Percentiles rank a stretch among this genome's conserved stretches.
These are phyloP conservation scores for Petrocephalus schoutedeni DNA, from an alignment of 2,797 vertebrate species.

Conservation along the genomic window DNA sequence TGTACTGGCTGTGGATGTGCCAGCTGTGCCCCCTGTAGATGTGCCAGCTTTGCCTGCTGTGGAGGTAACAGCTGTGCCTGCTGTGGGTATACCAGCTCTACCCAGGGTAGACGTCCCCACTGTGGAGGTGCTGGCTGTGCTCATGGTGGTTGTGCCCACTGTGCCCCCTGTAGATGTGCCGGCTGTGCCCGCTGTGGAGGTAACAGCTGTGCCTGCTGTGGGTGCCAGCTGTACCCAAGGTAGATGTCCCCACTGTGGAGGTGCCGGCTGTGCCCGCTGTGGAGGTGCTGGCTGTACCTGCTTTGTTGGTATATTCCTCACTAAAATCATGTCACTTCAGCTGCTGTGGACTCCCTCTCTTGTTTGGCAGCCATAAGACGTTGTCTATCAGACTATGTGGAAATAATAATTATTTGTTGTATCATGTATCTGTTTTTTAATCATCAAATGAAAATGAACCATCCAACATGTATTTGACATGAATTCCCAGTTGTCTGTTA, in stretches of 20 bases:
- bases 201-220: too few species aligned
- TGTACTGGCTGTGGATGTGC: not conserved
- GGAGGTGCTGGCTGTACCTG: not conserved
- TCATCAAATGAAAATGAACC: not conserved
- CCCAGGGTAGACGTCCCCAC: too few species aligned
- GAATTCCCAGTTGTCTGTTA: slow-evolving; percentile 4
- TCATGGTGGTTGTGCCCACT: too few species aligned
- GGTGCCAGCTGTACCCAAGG: too few species aligned
- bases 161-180: too few species aligned
- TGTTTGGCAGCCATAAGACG: not conserved
- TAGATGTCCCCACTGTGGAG: too few species aligned
- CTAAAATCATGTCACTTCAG: not conserved
- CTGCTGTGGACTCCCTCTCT: not conserved
- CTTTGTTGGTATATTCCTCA: not conserved
- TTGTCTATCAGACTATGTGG: not conserved
- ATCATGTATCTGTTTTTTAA: slow-evolving; percentile 10
- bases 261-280: too few species aligned
- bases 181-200: too few species aligned
- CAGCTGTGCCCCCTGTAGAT: not conserved
- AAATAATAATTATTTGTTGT: slow-evolving; percentile 1
- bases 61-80: not conserved
- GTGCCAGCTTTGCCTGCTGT: not conserved
- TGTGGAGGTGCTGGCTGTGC: too few species aligned
- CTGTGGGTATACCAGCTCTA: too few species aligned
- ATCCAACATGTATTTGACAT: not conserved